These are phyloP conservation scores for Habropoda laboriosa DNA, from an alignment of 1,140 invertebrate genomes.

Conservation along the genomic window DNA sequence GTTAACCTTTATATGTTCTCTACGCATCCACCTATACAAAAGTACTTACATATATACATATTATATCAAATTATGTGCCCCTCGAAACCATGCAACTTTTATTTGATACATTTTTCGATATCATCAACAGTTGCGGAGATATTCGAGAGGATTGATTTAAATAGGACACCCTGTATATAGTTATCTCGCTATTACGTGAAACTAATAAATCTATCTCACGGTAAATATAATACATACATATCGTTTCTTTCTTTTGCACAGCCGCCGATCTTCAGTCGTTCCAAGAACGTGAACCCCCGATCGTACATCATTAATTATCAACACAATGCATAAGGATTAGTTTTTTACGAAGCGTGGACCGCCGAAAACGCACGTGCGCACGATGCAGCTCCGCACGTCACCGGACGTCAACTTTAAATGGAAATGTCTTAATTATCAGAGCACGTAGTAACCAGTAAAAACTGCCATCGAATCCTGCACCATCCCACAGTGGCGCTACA, in stretches of 20 bases:
- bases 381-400: conserved; percentile 63
- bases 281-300: conserved; percentile 48
- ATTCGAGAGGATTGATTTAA: too few species aligned
- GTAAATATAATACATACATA: conserved; percentile 34
- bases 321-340: conserved; percentile 70
- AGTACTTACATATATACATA: too few species aligned
- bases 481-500: neutral
- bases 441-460: conserved; percentile 70
- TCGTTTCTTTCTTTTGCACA: conserved; percentile 31
- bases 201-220: conserved; percentile 60
- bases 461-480: conserved; percentile 19
- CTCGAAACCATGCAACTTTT: too few species aligned
- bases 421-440: conserved; percentile 78
- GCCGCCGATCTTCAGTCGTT: conserved; percentile 6
- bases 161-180: too few species aligned
- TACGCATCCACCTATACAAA: too few species aligned
- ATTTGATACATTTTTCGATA: too few species aligned
- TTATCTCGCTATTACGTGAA: conserved; percentile 32
- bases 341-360: conserved; percentile 59
- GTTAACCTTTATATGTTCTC: too few species aligned
- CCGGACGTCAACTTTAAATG: conserved; percentile 74
- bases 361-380: conserved; percentile 63
- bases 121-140: too few species aligned
- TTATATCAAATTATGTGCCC: too few species aligned
- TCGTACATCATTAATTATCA: conserved; percentile 70